A percentile compares a stretch with the other conserved stretches of the same genome.
Evolutionary conservation across 2,797 vertebrate genomes (phyloP).

Genomic region (Sphenodon punctatus): DNA sequence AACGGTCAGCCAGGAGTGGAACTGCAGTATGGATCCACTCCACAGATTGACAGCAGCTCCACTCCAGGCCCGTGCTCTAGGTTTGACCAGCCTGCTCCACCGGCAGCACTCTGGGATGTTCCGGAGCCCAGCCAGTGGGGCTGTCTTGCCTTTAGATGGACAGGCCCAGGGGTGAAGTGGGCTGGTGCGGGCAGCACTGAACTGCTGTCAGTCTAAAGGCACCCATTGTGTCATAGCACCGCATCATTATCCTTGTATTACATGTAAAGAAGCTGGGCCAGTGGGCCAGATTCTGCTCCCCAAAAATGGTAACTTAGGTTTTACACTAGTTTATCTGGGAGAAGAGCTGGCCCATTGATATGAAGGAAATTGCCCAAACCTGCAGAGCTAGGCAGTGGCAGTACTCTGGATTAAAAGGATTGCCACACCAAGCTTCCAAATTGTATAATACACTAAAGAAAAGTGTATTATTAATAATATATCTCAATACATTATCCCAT

Average conservation of each 20-base stretch:
- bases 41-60: too few relatives aligned
- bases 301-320: background rate
- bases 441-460: background rate
- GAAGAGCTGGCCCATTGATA: background rate
- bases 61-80: too few relatives aligned
- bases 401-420: conserved; percentile 12
- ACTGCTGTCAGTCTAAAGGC: too few relatives aligned
- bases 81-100: too few relatives aligned
- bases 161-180: too few relatives aligned
- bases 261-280: background rate
- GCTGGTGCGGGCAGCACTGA: too few relatives aligned
- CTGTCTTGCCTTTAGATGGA: too few relatives aligned
- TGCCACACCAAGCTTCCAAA: background rate
- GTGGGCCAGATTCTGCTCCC: background rate
- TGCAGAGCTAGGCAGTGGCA: conserved; percentile 12
- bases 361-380: background rate
- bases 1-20: too few relatives aligned
- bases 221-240: background rate
- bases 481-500: background rate
- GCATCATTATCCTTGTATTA: background rate
- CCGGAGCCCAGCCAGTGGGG: too few relatives aligned
- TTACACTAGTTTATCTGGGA: background rate
- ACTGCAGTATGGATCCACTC: too few relatives aligned
- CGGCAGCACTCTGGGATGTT: too few relatives aligned
- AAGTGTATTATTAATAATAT: conserved; percentile 29